Percentiles rank a stretch among this genome's conserved stretches.
Conservation (phyloP, 1,140 invertebrate genomes). For the Brachionus manjavacas region DNA sequence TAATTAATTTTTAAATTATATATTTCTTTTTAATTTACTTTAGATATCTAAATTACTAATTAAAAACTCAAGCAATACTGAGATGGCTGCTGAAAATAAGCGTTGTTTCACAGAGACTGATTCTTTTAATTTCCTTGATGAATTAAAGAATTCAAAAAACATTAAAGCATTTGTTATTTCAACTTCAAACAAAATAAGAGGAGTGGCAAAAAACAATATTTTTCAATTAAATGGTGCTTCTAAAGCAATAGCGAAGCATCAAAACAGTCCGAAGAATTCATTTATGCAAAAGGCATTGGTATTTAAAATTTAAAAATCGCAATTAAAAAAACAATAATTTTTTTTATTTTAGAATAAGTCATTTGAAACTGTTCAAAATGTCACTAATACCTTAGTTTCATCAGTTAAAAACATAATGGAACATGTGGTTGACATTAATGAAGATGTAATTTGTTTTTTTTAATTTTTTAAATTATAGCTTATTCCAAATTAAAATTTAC, state of each 20-base stretch:
- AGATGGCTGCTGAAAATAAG: not conserved
- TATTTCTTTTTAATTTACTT: not conserved
- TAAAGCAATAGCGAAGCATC: not conserved
- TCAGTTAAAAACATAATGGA: not conserved
- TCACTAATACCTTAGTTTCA: not conserved
- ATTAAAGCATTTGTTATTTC: not conserved
- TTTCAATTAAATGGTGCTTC: not conserved
- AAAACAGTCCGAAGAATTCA: not conserved
- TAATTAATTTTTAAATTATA: not conserved
- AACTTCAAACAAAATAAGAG: not conserved
- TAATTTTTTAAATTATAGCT: not conserved
- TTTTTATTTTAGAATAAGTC: not conserved
- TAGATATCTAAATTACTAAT: not conserved
- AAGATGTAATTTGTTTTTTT: not conserved
- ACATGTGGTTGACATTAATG: not conserved
- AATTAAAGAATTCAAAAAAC: not conserved
- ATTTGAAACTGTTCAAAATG: not conserved
- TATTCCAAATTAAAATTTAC: not conserved
- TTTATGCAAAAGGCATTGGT: not conserved
- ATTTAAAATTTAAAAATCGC: not conserved
- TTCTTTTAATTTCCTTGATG: not conserved
- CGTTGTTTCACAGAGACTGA: not conserved
- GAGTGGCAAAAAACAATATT: not conserved
- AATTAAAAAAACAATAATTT: not conserved
- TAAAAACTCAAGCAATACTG: not conserved